Base-by-base conservation (phyloP, 1,140 invertebrate genomes). In the Drosophila simulans region DNA sequence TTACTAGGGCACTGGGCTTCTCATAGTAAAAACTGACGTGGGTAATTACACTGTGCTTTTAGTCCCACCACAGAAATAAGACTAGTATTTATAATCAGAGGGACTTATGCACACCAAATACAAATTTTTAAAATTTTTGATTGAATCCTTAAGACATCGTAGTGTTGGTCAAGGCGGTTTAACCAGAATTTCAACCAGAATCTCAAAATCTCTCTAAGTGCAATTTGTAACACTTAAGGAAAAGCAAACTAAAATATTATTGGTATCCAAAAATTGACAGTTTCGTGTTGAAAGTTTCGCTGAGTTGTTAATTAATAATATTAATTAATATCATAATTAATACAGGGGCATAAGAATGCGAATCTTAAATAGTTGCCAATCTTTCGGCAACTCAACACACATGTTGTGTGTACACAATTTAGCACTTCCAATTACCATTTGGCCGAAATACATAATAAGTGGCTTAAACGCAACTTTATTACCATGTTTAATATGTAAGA, bases 361-460 rank as follows among this genome's bases (percentile, higher is more conserved):
- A 22, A 22, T 22, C 20, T 22, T 22, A 22, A 22, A 22, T 22
- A 12, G 4, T 20, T 35, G 25, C 59, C 4, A 62, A 40, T 58
- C 39, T 17, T 15, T 25, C 20, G 5, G 31, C 40, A 62, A 22
- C 40, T 31, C 7, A 34, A 31, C 57, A 31, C 11, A 39, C 11
- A 20, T 13, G 22, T 27, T 7, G 25, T 13, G 22, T 27, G 12
- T 15, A 31, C 40, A 56, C 20, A 40, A 25, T 22, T 31, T 8
- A 31, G 25, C 12, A 11, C 52, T n/a, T 27, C 4, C n/a, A 4
- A 46, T 46, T 46, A 40, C 25, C 15, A 49, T 40, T 58, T 66
- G 64, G 11, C 58, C 59, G 46, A 4, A 65, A 68, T 68, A 34
- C 64, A 52, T 52, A 68, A 68, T 45, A 68, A 68, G 22, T 66